Percentiles rank a stretch among this genome's conserved stretches.
Evolutionary conservation across 2,888 invertebrate species (phyloP).

Genomic region (Dorcus hopei): DNA sequence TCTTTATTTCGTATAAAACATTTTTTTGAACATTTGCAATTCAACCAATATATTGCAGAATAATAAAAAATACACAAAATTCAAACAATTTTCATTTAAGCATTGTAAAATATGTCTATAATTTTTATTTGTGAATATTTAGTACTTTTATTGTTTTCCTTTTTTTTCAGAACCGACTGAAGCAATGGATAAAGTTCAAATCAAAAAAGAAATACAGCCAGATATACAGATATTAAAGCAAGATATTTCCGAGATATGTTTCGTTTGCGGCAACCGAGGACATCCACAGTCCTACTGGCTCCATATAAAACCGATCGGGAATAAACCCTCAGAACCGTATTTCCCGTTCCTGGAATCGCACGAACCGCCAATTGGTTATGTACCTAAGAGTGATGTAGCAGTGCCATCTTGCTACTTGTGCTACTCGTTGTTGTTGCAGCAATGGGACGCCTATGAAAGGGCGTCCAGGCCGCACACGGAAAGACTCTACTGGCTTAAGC

Average conservation of each 20-base stretch:
- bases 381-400: conserved; percentile 45
- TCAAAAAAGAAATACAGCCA: conserved; percentile 50
- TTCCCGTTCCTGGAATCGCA: conserved; percentile 91
- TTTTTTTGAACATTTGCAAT: too few relatives aligned
- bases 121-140: too few relatives aligned
- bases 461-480: conserved; percentile 78
- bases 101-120: background rate
- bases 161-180: conserved; percentile 33
- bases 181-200: conserved; percentile 54
- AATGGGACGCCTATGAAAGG: conserved; percentile 89
- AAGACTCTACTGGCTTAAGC: conserved; percentile 88
- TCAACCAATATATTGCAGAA: too few relatives aligned
- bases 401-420: conserved; percentile 83
- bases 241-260: conserved; percentile 52
- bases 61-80: background rate
- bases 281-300: conserved; percentile 61
- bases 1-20: too few relatives aligned
- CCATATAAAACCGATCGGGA: conserved; percentile 65
- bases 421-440: conserved; percentile 79
- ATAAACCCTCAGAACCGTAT: conserved; percentile 73
- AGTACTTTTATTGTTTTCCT: background rate
- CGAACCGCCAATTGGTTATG: conserved; percentile 78
- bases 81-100: background rate
- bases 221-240: conserved; percentile 31
- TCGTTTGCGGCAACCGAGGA: conserved; percentile 72